phyloP scores from a whole-genome alignment of 2,113 vertebrate species.

The Trematocara stigmaticum region DNA sequence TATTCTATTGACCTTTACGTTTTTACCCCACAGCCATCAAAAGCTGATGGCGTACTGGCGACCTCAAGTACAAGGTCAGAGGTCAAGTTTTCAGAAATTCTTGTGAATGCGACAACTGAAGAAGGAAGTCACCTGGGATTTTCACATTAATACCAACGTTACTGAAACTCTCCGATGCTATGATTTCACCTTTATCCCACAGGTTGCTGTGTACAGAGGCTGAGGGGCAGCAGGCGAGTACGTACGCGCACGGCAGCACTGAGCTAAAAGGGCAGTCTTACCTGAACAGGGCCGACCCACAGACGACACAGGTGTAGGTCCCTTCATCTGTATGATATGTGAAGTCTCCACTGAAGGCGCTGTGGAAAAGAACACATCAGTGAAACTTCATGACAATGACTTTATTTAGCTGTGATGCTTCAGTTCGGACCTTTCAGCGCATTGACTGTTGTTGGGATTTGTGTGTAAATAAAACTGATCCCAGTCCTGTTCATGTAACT shows the following conservation, averaged over 20 bases:
- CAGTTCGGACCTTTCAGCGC: not conserved
- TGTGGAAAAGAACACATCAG: slow-evolving; percentile 26
- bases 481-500: fast-evolving
- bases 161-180: not conserved
- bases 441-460: not conserved
- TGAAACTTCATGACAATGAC: not conserved
- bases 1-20: not conserved
- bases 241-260: not conserved
- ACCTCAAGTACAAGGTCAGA: not conserved
- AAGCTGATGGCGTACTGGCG: not conserved
- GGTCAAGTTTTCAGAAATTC: not conserved
- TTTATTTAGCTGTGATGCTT: fast-evolving
- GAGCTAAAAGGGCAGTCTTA: slow-evolving; percentile 49
- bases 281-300: slow-evolving; percentile 85
- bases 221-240: fast-evolving
- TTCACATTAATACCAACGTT: fast-evolving
- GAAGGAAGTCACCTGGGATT: not conserved
- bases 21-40: not conserved
- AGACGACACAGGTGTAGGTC: slow-evolving; percentile 90
- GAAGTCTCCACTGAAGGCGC: slow-evolving; percentile 90
- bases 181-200: not conserved
- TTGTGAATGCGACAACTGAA: not conserved
- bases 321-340: slow-evolving; percentile 85
- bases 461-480: not conserved
- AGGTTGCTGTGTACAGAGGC: not conserved